Evolutionary conservation across 2,888 invertebrate genomes (phyloP), one percentile per base, ranked within the genome.

Genomic region (Erebia epiphron): DNA sequence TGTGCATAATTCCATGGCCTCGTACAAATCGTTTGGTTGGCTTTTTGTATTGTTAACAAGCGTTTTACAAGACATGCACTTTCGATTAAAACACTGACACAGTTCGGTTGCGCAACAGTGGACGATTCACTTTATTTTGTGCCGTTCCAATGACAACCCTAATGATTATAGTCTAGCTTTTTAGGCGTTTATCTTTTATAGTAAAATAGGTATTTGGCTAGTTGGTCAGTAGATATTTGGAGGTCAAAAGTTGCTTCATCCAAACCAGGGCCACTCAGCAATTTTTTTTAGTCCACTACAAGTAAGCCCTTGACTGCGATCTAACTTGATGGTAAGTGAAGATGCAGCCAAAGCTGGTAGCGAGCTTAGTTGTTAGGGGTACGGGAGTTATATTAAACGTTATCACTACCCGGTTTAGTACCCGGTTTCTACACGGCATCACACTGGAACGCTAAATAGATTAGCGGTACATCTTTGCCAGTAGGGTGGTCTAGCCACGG

Each of bases 31-130:
- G 63, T 67, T 72, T 69, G 69, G 72, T 68, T 73, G 73, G 68
- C 73, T 73, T 74, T 77, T 70, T 70, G 21, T 69, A 68, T 78
- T 76, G 78, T 77, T 77, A 74, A 70, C 66, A 52, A 52, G 14
- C 9, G 14, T n/a, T 16, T 14, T n/a, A 52, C 56, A 64, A 72
- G 70, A 70, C 73, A 74, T 74, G 69, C 70, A 62, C 65, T 74
- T 75, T 75, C 75, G 68, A 71, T 73, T 71, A 68, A n/a, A n/a
- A 65, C 67, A 70, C 67, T 75, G 75, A 72, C 75, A 63, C 54
- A 52, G 52, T 71, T 72, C 26, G n/a, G 61, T 71, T 41, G 50
- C 68, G n/a, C 66, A 67, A 69, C 61, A 56, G 49, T 21, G 35
- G 13, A 62, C 50, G 52, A 71, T 61, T 56, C 43, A 56, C 41